phyloP scores from a whole-genome alignment of 2,888 invertebrate genomes.

The Tenthredo distinguenda region DNA sequence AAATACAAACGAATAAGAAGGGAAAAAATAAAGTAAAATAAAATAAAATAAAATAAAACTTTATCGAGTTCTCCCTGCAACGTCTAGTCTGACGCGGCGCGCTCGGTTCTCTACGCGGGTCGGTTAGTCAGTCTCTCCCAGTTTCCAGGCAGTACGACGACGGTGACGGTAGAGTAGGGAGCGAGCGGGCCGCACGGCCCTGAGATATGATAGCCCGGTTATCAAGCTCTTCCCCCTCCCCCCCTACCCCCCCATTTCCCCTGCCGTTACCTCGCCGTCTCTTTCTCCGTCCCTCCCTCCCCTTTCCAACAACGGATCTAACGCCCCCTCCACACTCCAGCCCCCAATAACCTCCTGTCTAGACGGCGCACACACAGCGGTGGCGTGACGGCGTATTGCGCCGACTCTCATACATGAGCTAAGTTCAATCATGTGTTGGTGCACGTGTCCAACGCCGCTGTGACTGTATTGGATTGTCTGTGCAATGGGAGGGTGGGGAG shows the following conservation, averaged over 20 bases:
- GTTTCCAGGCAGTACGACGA: neutral
- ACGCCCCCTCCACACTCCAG: constrained; percentile 55
- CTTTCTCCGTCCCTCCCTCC: constrained; percentile 37
- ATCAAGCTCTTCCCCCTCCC: constrained; percentile 66
- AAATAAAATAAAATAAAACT: constrained; percentile 3
- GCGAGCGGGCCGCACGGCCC: constrained; percentile 60
- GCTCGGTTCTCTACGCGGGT: neutral
- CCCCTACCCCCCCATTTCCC: constrained; percentile 57
- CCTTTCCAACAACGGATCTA: constrained; percentile 59
- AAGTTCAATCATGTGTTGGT: constrained; percentile 15
- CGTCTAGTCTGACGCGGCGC: neutral
- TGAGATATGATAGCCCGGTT: constrained; percentile 74
- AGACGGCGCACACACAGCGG: constrained; percentile 71
- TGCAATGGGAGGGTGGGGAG: neutral
- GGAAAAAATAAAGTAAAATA: neutral
- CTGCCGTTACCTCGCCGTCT: constrained; percentile 60
- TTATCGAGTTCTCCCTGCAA: constrained; percentile 8
- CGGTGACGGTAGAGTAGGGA: neutral
- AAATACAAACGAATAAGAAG: neutral
- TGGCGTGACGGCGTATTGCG: constrained; percentile 45
- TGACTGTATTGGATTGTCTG: constrained; percentile 40
- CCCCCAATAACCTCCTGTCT: constrained; percentile 74
- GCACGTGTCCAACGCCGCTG: constrained; percentile 40
- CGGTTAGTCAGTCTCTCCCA: neutral
- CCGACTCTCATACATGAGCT: constrained; percentile 20